A percentile compares a stretch with the other conserved stretches of the same genome.
These are phyloP conservation scores for Poecile atricapillus DNA, from an alignment of 2,113 vertebrate genomes.

Conservation along the genomic window DNA sequence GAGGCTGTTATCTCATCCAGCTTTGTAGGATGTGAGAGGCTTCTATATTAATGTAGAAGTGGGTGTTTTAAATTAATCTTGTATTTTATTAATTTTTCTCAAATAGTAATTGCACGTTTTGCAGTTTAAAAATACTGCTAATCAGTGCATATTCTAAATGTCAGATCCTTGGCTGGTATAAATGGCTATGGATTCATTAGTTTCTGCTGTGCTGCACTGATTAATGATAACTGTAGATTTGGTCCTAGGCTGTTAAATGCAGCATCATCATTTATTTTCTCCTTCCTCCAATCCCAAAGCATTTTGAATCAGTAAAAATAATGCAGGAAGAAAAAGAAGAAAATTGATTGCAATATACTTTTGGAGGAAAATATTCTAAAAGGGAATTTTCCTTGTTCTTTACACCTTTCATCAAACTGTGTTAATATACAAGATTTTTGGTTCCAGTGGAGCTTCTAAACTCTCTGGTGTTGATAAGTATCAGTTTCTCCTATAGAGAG, in stretches of 20 bases:
- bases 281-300: neutral
- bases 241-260: neutral
- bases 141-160: conserved; percentile 14
- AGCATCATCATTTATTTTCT: neutral
- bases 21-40: neutral
- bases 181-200: neutral
- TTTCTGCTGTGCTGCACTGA: conserved; percentile 11
- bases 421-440: neutral
- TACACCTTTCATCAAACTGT: neutral
- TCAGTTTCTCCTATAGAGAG: neutral
- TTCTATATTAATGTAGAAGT: conserved; percentile 8
- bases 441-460: neutral
- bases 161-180: neutral
- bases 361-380: neutral
- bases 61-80: neutral
- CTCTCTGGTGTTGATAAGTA: neutral
- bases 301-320: conserved; percentile 12
- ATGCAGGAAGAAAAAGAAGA: neutral
- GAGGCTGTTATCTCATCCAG: neutral
- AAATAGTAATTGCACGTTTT: neutral
- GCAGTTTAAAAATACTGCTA: conserved; percentile 15
- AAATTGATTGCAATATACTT: neutral
- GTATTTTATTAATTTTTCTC: conserved; percentile 14
- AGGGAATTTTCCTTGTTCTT: neutral
- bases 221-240: conserved; percentile 9